These are phyloP conservation scores for Ctenosaura bakeri DNA, from an alignment of 2,797 vertebrate species.

Conservation along the genomic window DNA sequence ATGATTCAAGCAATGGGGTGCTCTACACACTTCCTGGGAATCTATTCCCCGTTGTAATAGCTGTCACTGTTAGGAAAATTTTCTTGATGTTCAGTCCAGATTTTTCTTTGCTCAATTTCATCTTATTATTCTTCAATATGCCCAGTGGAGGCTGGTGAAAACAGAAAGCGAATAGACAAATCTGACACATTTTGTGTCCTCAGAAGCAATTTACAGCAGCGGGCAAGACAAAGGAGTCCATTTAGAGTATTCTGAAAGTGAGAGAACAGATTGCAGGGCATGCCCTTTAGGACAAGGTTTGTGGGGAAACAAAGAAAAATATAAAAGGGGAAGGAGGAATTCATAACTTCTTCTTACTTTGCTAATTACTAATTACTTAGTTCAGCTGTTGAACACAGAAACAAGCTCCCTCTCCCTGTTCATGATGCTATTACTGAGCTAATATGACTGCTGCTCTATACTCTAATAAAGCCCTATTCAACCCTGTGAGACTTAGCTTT, in stretches of 20 bases:
- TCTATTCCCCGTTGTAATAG: slow-evolving; percentile 75
- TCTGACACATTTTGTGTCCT: slow-evolving; percentile 74
- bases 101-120: slow-evolving; percentile 79
- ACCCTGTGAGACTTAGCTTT: neutral
- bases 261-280: slow-evolving; percentile 72
- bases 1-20: slow-evolving; percentile 69
- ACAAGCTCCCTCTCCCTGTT: slow-evolving; percentile 47
- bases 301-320: slow-evolving; percentile 71
- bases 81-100: slow-evolving; percentile 74
- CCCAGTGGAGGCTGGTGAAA: slow-evolving; percentile 74
- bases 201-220: slow-evolving; percentile 78
- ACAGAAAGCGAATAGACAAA: slow-evolving; percentile 77
- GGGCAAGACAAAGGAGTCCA: slow-evolving; percentile 75
- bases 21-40: slow-evolving; percentile 71
- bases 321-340: slow-evolving; percentile 59
- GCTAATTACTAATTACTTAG: slow-evolving; percentile 41
- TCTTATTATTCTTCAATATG: slow-evolving; percentile 76
- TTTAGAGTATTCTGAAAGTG: slow-evolving; percentile 77
- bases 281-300: slow-evolving; percentile 73
- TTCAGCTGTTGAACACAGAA: slow-evolving; percentile 46
- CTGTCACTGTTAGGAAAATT: slow-evolving; percentile 76
- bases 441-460: neutral
- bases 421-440: slow-evolving; percentile 42
- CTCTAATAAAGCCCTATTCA: neutral
- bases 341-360: slow-evolving; percentile 67